Evolutionary conservation across 2,113 vertebrate genomes (phyloP).

Genomic region (Pristiophorus japonicus): DNA sequence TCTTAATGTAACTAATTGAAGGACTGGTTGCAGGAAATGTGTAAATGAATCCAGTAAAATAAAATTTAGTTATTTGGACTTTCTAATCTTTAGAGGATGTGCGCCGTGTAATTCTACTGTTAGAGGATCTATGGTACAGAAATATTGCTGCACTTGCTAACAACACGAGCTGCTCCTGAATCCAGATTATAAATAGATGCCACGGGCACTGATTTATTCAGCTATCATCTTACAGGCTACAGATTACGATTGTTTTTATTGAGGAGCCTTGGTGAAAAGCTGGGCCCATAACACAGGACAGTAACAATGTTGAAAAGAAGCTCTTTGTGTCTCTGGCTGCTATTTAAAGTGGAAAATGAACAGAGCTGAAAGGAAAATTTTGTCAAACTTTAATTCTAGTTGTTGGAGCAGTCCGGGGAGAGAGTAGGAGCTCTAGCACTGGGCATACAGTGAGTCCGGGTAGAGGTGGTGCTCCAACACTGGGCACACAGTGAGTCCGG

Average conservation of each 20-base stretch:
- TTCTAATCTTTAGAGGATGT: not conserved
- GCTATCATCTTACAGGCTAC: not conserved
- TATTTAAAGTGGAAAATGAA: not conserved
- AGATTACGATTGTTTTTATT: not conserved
- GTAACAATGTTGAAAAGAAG: not conserved
- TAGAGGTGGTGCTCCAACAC: not conserved
- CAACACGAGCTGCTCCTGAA: not conserved
- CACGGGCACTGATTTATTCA: not conserved
- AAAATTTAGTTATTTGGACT: not conserved
- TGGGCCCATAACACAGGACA: not conserved
- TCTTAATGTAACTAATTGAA: not conserved
- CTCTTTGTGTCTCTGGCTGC: not conserved
- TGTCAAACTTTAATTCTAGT: not conserved
- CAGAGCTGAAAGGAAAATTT: not conserved
- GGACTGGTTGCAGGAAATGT: not conserved
- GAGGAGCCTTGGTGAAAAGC: not conserved
- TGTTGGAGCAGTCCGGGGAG: not conserved
- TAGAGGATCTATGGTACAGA: not conserved
- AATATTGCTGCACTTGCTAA: not conserved
- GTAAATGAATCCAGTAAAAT: not conserved
- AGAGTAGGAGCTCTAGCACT: too few species aligned
- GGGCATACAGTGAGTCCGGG: too few species aligned
- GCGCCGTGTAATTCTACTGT: not conserved
- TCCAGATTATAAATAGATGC: not conserved
- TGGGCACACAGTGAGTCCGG: too few species aligned